Evolutionary conservation across 1,140 invertebrate genomes (phyloP), one percentile per base, ranked within the genome.

Genomic region (Pollicipes pollicipes): DNA sequence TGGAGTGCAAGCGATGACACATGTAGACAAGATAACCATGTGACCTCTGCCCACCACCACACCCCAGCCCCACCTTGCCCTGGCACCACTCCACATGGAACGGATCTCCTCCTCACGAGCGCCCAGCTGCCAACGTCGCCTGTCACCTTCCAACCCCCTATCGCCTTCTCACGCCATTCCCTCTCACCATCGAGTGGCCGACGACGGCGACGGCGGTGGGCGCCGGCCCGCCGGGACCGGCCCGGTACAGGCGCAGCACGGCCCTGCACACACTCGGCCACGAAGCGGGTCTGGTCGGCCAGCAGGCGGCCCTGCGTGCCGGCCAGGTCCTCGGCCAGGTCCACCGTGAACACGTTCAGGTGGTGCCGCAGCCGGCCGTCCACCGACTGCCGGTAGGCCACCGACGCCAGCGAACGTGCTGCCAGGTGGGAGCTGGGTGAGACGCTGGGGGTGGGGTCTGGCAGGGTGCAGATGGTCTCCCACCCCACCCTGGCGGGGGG

Each of bases 141-240:
- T n/a, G n/a, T n/a, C n/a, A n/a, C n/a, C n/a, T n/a, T n/a, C n/a
- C n/a, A n/a, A n/a, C n/a, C n/a, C n/a, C n/a, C n/a, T n/a, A n/a
- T n/a, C n/a, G n/a, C n/a, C n/a, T n/a, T n/a, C n/a, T n/a, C n/a
- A n/a, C n/a, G n/a, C n/a, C n/a, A 10, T 91, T 89, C 91, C 71
- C 37, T 79, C 82, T 83, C 83, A 91, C 90, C 90, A 95, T 93
- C 3, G 93, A 95, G 83, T 96, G 93, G 29, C 90, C 92, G 79
- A 95, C 88, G 0, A 95, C 76, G 64, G 94, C 83, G 68, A 95
- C 83, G 66, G 85, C 84, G 28, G 80, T 81, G 45, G 86, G 86
- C 73, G 69, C 72, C 79, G 82, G 73, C 70, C 74, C 32, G 79
- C 77, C 58, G 76, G 75, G 66, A 68, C 75, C 78, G 71, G 83